A percentile compares a stretch with the other conserved stretches of the same genome.
These are phyloP conservation scores for Furnarius figulus DNA, from an alignment of 2,113 vertebrate genomes.

Conservation along the genomic window DNA sequence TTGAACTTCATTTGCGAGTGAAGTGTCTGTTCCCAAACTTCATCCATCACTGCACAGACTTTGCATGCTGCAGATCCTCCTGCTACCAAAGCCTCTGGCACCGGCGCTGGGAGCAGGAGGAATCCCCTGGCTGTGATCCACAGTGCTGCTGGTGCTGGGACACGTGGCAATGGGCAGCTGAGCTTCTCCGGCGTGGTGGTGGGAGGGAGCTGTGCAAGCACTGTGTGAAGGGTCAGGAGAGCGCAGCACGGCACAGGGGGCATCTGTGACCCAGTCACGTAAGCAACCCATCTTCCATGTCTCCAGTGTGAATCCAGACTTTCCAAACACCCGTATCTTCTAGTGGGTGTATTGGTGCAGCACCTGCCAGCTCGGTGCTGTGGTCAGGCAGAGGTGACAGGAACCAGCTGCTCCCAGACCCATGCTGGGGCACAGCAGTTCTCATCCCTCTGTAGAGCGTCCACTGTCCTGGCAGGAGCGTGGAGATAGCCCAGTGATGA, in stretches of 20 bases:
- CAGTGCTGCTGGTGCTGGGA: not conserved
- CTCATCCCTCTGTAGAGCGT: not conserved
- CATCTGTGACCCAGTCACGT: not conserved
- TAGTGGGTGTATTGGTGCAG: accelerated
- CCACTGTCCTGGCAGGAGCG: accelerated
- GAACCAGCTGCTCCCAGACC: not conserved
- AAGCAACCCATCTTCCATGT: accelerated
- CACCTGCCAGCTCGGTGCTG: accelerated
- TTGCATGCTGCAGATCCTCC: not conserved
- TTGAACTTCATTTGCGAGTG: not conserved
- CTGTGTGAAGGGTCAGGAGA: not conserved
- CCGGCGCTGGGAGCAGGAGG: not conserved
- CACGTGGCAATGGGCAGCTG: not conserved
- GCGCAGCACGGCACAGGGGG: not conserved
- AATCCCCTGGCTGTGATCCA: not conserved
- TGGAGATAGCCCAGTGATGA: not conserved
- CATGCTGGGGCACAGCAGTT: not conserved
- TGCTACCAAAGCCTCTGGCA: not conserved
- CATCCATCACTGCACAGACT: not conserved
- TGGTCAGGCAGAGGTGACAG: accelerated
- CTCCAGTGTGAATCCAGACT: not conserved
- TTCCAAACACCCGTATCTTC: not conserved
- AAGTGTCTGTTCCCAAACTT: not conserved
- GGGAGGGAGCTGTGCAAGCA: not conserved
- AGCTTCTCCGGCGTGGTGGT: accelerated